Evolutionary conservation across 2,113 vertebrate genomes (phyloP).

Genomic region (Plestiodon gilberti): DNA sequence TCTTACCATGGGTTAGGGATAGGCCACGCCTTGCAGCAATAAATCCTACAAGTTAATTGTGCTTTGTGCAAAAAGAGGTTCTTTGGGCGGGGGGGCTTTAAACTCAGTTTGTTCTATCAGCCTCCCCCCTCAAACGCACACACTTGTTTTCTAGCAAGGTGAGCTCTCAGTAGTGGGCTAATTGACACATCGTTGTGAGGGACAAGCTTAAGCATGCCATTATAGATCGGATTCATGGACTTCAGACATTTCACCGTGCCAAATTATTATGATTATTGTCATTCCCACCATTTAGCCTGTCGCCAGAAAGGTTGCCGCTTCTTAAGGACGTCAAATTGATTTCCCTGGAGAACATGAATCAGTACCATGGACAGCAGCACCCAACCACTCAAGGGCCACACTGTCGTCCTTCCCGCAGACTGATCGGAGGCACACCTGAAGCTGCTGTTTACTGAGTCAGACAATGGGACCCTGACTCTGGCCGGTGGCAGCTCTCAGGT

Average conservation of each 20-base stretch:
- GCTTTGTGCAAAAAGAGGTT: too few relatives aligned
- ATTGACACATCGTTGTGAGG: not conserved
- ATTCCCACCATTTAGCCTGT: not conserved
- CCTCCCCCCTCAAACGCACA: not conserved
- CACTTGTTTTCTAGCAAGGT: not conserved
- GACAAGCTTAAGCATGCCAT: not conserved
- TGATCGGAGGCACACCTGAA: not conserved
- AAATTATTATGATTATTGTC: not conserved
- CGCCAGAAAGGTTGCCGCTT: not conserved
- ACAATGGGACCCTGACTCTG: too few relatives aligned
- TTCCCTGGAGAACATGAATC: not conserved
- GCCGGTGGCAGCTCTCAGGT: too few relatives aligned
- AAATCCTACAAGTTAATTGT: too few relatives aligned
- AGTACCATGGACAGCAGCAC: not conserved
- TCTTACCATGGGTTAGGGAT: too few relatives aligned
- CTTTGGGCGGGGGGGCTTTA: not conserved
- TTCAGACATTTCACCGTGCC: not conserved
- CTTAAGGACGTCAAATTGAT: not conserved
- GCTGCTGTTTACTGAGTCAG: not conserved
- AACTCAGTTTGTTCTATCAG: not conserved
- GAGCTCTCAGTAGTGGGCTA: not conserved
- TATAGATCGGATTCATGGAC: not conserved
- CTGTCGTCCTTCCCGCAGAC: too few relatives aligned
- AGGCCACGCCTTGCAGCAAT: too few relatives aligned
- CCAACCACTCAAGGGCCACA: not conserved